Conservation (phyloP, 2,113 vertebrate genomes). For the Microcebus tavaratra region DNA sequence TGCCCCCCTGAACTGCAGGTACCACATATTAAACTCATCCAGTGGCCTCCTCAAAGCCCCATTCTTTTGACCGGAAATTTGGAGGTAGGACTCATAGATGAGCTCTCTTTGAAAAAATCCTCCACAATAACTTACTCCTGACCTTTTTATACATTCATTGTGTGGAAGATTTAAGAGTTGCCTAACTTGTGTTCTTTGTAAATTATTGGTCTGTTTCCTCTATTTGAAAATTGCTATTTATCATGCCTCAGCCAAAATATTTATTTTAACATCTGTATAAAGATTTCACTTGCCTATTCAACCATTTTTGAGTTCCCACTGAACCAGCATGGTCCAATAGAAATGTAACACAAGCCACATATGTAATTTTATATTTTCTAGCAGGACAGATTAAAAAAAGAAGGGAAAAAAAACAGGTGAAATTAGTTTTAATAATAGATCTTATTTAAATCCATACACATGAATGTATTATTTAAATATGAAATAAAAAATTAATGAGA, state of each 20-base stretch:
- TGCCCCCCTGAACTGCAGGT: neutral
- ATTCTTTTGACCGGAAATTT: neutral
- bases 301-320: neutral
- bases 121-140: neutral
- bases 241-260: neutral
- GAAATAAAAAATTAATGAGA: neutral
- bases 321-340: neutral
- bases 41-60: neutral
- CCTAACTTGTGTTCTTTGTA: constrained; percentile 19
- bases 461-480: neutral
- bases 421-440: constrained; percentile 2
- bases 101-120: neutral
- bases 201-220: constrained; percentile 1
- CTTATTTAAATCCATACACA: neutral
- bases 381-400: neutral
- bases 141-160: neutral
- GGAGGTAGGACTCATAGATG: neutral
- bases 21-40: neutral
- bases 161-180: neutral
- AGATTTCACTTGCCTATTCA: constrained; percentile 10
- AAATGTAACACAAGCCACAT: neutral
- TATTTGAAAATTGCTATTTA: neutral
- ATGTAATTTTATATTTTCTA: neutral
- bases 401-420: neutral
- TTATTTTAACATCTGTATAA: neutral